Evolutionary conservation across 2,797 vertebrate species (phyloP), one percentile per base, ranked within the genome.

Genomic region (Glossophaga mutica): DNA sequence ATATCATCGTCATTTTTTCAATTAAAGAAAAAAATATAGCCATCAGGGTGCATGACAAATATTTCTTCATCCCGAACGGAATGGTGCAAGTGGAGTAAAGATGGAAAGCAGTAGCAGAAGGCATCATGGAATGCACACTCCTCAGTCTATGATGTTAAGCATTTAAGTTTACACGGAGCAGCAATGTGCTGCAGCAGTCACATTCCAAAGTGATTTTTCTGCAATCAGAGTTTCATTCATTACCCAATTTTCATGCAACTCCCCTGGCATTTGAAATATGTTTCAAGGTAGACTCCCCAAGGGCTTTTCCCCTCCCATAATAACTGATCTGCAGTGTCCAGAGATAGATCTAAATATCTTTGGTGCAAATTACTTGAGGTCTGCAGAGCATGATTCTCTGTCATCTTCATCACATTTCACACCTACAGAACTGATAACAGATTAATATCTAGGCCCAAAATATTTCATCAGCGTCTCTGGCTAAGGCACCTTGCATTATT

Each of bases 161-260:
- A 39, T 94, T 98, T 97, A 73, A 94, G 97, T 98, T 98, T 98
- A 96, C 98, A 87, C 85, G 90, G 90, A 98, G 87, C 96, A 85
- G 95, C 37, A 42, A 15, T 73, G 87, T 83, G 97, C 95, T 93
- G 92, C 93, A 97, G 97, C 97, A 96, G 97, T 93, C 97, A 97
- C 86, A 90, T 98, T 98, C 98, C 96, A 98, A 87, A 98, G 98
- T 93, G 98, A 98, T 98, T 98, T 98, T 98, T 98, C 97, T 98
- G 97, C 97, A 98, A 98, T 99, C 98, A 98, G 98, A 99, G 98
- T 98, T 98, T 98, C 98, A 99, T 99, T 98, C 98, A 99, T 99
- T 99, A 98, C 98, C 98, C 97, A 97, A 98, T 98, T 98, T 98
- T 98, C 98, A 98, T 98, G 98, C 96, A 96, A 97, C 97, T 98